Base-by-base conservation (phyloP, 2,797 vertebrate species). In the Monodelphis domestica region DNA sequence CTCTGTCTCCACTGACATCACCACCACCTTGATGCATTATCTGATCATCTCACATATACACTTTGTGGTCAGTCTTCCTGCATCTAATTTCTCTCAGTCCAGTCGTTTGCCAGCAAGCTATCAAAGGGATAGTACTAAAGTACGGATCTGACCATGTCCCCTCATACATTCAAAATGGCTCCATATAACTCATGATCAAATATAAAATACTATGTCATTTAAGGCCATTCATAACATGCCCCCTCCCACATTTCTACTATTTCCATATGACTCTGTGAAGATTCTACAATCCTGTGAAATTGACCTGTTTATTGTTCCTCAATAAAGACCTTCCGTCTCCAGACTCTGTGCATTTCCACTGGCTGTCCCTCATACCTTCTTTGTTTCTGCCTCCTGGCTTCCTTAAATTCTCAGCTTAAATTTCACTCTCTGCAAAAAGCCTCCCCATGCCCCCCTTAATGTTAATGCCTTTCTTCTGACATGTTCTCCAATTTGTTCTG, bases 281-380 rank as follows among this genome's bases (percentile, higher is more conserved):
- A 70, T 17, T 63, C 30, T 17, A 70, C n/a, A 15, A 70, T 17
- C 17, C 17, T 70, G 14, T 38, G 14, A 70, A 70, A 21, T n/a
- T 7, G 15, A 5, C 15, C n/a, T 38, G 15, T 15, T 38, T 70
- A 2, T 0, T 3, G n/a, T 70, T 70, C 10, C 1, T 1, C 6
- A 38, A 24, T 21, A 59, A 70, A 38, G 17, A 38, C 6, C n/a
- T 33, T 70, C 2, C n/a, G 70, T 38, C 33, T 38, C 17, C 38
- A 21, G 7, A 38, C 0, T 3, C n/a, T 70, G 15, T 38, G 5
- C n/a, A 21, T 70, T 70, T 70, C 70, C n/a, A n/a, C n/a, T n/a
- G n/a, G n/a, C n/a, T n/a, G n/a, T n/a, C n/a, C n/a, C n/a, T n/a
- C n/a, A n/a, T n/a, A 70, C n/a, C 33, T 63, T 63, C 30, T n/a